Evolutionary conservation across 2,888 invertebrate species (phyloP).

Genomic region (Fragum whitleyi): DNA sequence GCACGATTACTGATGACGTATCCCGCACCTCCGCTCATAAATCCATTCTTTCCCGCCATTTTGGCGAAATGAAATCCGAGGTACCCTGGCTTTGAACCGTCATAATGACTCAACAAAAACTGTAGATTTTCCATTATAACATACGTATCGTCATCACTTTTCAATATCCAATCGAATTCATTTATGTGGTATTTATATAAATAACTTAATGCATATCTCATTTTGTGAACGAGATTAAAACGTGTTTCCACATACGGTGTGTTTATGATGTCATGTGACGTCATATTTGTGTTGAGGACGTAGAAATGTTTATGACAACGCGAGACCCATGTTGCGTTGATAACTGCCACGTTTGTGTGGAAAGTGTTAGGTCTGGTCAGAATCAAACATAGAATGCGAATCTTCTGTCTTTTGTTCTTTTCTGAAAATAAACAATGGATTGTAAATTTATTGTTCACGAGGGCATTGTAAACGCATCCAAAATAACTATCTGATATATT

Average conservation of each 20-base stretch:
- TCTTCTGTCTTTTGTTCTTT: constrained; percentile 85
- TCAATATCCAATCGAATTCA: constrained; percentile 97
- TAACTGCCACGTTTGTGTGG: constrained; percentile 93
- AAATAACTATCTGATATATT: neutral
- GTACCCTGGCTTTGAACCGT: constrained; percentile 91
- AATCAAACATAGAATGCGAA: constrained; percentile 96
- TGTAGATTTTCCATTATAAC: constrained; percentile 97
- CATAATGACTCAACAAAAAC: constrained; percentile 92
- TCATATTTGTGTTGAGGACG: constrained; percentile 81
- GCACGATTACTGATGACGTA: constrained; percentile 96
- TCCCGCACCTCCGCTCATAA: constrained; percentile 85
- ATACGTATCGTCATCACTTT: constrained; percentile 99
- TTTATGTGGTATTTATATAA: constrained; percentile 92
- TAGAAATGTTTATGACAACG: constrained; percentile 87
- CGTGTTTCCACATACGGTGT: constrained; percentile 26
- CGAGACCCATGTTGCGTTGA: constrained; percentile 97
- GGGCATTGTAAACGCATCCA: neutral
- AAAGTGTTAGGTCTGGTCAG: constrained; percentile 97
- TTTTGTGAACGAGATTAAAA: constrained; percentile 95
- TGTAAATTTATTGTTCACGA: neutral
- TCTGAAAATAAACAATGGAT: neutral
- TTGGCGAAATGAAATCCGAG: constrained; percentile 86
- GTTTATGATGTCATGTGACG: constrained; percentile 87
- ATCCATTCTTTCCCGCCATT: constrained; percentile 80
- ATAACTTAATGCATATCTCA: constrained; percentile 95